Percentiles rank a stretch among this genome's conserved stretches.
These are phyloP conservation scores for Poeciliopsis prolifica DNA, from an alignment of 2,113 vertebrate species.

Conservation along the genomic window DNA sequence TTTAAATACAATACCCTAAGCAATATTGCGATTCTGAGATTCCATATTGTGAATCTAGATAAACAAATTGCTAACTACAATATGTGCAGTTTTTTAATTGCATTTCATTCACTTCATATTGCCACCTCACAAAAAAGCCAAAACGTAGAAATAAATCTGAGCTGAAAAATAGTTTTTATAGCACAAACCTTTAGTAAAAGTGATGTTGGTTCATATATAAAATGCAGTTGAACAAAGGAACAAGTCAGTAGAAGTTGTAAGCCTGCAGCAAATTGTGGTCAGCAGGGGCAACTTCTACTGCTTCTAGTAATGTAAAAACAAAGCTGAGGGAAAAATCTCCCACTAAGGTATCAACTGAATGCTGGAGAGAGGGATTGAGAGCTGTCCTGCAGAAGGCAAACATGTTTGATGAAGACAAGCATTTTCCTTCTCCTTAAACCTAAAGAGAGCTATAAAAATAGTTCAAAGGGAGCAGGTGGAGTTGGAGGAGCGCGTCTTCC, in stretches of 20 bases:
- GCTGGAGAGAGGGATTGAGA: neutral
- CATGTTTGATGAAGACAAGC: slow-evolving; percentile 2
- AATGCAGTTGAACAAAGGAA: neutral
- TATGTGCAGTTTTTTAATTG: too few relatives aligned
- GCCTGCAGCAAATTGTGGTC: slow-evolving; percentile 5
- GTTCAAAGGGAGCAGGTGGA: neutral
- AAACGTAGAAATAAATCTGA: too few relatives aligned
- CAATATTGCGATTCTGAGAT: too few relatives aligned
- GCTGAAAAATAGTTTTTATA: too few relatives aligned
- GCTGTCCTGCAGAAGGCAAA: neutral
- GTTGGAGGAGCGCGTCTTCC: neutral
- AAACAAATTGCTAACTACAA: too few relatives aligned
- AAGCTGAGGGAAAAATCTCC: neutral
- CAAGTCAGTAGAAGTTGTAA: neutral
- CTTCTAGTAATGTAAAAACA: neutral
- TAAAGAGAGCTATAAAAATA: neutral
- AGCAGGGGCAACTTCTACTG: neutral
- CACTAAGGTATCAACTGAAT: neutral
- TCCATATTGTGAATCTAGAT: too few relatives aligned
- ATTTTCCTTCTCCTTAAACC: neutral
- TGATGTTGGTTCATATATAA: too few relatives aligned
- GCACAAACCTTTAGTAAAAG: too few relatives aligned
- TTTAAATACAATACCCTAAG: too few relatives aligned
- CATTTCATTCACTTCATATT: too few relatives aligned
- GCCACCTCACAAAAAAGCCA: too few relatives aligned